Percentiles rank a stretch among this genome's conserved stretches.
Evolutionary conservation across 2,888 invertebrate genomes (phyloP).

Genomic region (Apamea epomidion): DNA sequence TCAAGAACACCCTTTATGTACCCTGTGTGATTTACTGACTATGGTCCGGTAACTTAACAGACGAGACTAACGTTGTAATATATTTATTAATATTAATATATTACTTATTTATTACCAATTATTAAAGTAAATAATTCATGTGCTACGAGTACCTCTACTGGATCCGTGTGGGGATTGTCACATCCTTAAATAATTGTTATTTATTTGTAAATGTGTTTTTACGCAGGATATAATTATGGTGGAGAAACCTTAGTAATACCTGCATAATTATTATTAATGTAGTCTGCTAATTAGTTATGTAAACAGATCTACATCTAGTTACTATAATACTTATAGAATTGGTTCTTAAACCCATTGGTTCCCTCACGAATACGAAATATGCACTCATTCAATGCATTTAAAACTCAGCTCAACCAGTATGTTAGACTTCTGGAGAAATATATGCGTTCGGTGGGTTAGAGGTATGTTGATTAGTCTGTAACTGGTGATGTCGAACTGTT

Average conservation of each 20-base stretch:
- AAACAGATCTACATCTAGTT: too few species aligned
- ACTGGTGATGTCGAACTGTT: too few species aligned
- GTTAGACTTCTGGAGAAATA: too few species aligned
- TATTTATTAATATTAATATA: constrained; percentile 44
- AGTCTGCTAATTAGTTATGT: neutral
- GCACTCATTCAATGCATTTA: too few species aligned
- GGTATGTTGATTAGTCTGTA: too few species aligned
- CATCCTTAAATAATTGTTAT: constrained; percentile 1
- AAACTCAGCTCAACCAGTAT: too few species aligned
- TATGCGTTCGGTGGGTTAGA: too few species aligned
- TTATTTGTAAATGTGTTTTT: constrained; percentile 9
- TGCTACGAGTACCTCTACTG: constrained; percentile 5
- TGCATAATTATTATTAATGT: neutral
- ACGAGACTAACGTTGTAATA: constrained; percentile 29
- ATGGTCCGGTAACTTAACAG: constrained; percentile 37
- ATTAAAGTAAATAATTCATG: constrained; percentile 34
- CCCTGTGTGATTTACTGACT: constrained; percentile 31
- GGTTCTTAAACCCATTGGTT: too few species aligned
- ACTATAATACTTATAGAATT: too few species aligned
- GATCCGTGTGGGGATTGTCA: constrained; percentile 38
- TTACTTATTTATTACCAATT: constrained; percentile 12
- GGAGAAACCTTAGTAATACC: neutral
- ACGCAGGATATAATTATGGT: neutral
- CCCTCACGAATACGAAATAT: too few species aligned
- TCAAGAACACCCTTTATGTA: neutral